Percentiles rank a stretch among this genome's conserved stretches.
These are phyloP conservation scores for Formica exsecta DNA, from an alignment of 1,140 invertebrate species.

Conservation along the genomic window DNA sequence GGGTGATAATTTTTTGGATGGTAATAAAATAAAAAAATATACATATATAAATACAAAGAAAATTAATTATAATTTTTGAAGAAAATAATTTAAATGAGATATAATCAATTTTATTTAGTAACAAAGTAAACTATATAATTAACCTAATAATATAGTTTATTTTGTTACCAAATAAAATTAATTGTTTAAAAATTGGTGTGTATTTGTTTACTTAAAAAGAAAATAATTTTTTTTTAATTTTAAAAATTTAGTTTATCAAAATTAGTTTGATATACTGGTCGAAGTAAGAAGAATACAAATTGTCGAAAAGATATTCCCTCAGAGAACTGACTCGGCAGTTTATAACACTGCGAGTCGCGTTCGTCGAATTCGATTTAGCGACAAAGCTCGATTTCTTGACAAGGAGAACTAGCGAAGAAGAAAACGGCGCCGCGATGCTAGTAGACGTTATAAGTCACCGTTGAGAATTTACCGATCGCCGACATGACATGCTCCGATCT, in stretches of 20 bases:
- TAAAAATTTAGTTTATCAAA: background rate
- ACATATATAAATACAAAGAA: no score
- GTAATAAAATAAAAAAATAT: background rate
- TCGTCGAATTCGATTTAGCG: conserved; percentile 42
- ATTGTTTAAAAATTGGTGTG: no score
- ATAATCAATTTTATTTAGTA: no score
- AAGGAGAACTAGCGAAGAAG: conserved; percentile 25
- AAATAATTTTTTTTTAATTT: background rate
- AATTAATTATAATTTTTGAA: no score
- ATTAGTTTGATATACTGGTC: background rate
- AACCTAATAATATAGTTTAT: no score
- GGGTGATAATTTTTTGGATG: background rate
- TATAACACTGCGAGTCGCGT: conserved; percentile 21
- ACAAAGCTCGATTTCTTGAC: conserved; percentile 37
- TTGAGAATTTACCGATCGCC: conserved; percentile 41
- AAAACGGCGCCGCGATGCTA: conserved; percentile 38
- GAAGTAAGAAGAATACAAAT: conserved; percentile 22
- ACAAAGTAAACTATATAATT: no score
- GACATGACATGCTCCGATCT: conserved; percentile 40
- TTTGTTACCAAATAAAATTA: no score
- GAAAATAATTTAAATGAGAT: no score
- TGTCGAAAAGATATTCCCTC: conserved; percentile 38
- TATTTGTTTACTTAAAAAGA: background rate
- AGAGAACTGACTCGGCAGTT: conserved; percentile 41
- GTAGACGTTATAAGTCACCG: conserved; percentile 59